A percentile compares a stretch with the other conserved stretches of the same genome.
phyloP scores from a whole-genome alignment of 2,888 invertebrate species.

The Chloromyia formosa region DNA sequence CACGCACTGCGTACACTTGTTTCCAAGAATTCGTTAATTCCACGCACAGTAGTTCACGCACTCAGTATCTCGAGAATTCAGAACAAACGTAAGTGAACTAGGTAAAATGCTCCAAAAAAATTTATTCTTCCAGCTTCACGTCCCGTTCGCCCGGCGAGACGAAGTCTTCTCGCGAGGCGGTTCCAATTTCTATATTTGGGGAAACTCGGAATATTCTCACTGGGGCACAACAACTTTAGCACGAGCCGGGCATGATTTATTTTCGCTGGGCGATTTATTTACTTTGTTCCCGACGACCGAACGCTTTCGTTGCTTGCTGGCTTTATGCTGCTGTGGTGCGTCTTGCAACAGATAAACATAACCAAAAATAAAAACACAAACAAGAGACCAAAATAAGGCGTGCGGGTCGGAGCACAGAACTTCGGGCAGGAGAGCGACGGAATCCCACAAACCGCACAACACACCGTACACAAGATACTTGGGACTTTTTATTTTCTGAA shows the following conservation, averaged over 20 bases:
- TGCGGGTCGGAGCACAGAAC: conserved; percentile 9
- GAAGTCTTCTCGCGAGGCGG: neutral
- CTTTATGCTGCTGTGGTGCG: no score
- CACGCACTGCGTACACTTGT: neutral
- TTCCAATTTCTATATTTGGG: neutral
- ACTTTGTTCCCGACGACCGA: neutral
- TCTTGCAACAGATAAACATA: conserved; percentile 35
- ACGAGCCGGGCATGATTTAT: conserved; percentile 18
- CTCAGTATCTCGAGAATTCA: no score
- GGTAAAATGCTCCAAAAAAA: neutral
- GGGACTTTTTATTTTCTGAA: neutral
- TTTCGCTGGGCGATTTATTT: conserved; percentile 15
- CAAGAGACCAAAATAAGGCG: conserved; percentile 36
- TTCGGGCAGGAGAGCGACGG: no score
- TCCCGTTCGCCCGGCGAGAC: neutral
- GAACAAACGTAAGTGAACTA: neutral
- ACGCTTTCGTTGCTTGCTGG: neutral
- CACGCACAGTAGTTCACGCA: no score
- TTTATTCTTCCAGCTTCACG: neutral
- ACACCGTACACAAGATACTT: conserved; percentile 1
- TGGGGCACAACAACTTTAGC: neutral
- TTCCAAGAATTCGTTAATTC: no score
- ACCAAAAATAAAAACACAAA: conserved; percentile 40
- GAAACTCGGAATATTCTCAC: neutral
- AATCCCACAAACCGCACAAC: neutral